Conservation (phyloP, 2,888 invertebrate genomes). For the Rhynchonema sp. region DNA sequence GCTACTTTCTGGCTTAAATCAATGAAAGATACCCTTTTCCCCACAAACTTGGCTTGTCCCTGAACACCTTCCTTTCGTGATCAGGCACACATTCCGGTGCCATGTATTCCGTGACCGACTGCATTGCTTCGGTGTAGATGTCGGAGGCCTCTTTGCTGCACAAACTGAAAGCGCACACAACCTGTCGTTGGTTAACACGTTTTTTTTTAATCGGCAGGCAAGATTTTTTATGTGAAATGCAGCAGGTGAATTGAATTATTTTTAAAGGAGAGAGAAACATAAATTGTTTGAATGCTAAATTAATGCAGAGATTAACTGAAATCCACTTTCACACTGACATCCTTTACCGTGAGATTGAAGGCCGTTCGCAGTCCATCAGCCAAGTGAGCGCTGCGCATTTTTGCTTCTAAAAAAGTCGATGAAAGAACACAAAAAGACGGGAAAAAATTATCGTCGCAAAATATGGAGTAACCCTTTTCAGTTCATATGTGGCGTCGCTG, state of each 20-base stretch:
- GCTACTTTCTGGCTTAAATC: too few relatives aligned
- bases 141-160: neutral
- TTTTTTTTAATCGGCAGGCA: too few relatives aligned
- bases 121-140: neutral
- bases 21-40: too few relatives aligned
- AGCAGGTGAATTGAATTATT: too few relatives aligned
- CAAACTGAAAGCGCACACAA: too few relatives aligned
- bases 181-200: too few relatives aligned
- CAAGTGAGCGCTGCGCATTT: slow-evolving; percentile 3
- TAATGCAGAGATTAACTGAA: too few relatives aligned
- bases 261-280: too few relatives aligned
- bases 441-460: too few relatives aligned
- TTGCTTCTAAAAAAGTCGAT: neutral
- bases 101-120: neutral
- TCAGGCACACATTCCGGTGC: slow-evolving; percentile 2
- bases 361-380: slow-evolving; percentile 1
- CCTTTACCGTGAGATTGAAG: neutral
- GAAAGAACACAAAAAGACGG: neutral
- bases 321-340: too few relatives aligned
- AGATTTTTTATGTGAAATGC: too few relatives aligned
- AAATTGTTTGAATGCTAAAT: too few relatives aligned
- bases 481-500: neutral
- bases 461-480: neutral
- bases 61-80: slow-evolving; percentile 1
- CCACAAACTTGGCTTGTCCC: neutral